A percentile compares a stretch with the other conserved stretches of the same genome.
Conservation (phyloP, 2,888 invertebrate genomes). For the Lithosia quadra region DNA sequence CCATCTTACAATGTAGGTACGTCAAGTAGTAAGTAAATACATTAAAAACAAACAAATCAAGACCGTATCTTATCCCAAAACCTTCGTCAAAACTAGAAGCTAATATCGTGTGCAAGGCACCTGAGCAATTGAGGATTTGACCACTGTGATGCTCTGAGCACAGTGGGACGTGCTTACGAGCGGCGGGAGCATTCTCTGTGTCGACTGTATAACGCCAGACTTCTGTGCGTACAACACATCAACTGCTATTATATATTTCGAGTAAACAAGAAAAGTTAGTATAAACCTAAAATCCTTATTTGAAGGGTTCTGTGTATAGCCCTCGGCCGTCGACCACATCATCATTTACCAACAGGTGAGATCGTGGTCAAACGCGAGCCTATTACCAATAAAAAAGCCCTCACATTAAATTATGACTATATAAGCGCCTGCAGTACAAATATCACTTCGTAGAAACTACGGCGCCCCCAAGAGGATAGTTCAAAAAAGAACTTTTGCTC, state of each 20-base stretch:
- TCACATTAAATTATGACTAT: background rate
- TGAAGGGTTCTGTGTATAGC: no score
- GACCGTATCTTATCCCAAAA: conserved; percentile 30
- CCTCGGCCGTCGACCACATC: no score
- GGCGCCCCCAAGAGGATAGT: no score
- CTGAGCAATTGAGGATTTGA: conserved; percentile 69
- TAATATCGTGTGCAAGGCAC: conserved; percentile 56
- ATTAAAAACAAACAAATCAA: background rate
- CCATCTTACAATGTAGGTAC: background rate
- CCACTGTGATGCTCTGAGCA: conserved; percentile 71
- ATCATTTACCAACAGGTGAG: no score
- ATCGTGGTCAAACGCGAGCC: no score
- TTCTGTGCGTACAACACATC: conserved; percentile 68
- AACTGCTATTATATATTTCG: conserved; percentile 9
- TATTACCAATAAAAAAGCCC: no score
- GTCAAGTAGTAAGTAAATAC: background rate
- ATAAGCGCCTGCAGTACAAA: background rate
- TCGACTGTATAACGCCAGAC: conserved; percentile 81
- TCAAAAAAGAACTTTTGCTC: no score
- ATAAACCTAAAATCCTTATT: background rate
- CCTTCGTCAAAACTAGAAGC: conserved; percentile 41
- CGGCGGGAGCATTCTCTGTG: conserved; percentile 81
- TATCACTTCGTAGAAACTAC: background rate
- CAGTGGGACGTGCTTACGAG: conserved; percentile 77
- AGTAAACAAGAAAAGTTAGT: background rate